Evolutionary conservation across 2,797 vertebrate species (phyloP).

Genomic region (Scyliorhinus canicula): DNA sequence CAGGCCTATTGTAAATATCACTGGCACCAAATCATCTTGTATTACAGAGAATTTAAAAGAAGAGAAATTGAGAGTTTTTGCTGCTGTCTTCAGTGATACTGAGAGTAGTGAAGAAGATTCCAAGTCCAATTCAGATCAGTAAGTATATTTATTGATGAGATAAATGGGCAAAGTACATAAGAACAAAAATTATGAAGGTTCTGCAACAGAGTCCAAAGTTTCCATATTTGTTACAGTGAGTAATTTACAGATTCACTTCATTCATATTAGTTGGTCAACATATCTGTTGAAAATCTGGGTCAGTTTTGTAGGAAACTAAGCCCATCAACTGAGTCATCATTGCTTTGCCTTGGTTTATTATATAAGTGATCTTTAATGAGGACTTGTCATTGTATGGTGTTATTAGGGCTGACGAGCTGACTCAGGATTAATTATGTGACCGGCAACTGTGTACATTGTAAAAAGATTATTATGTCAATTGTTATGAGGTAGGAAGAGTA

Average conservation of each 20-base stretch:
- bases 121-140: background rate
- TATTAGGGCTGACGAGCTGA: background rate
- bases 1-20: background rate
- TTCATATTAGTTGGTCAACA: background rate
- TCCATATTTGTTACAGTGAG: background rate
- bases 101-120: slow-evolving; percentile 1
- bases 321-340: background rate
- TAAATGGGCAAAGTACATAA: background rate
- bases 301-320: background rate
- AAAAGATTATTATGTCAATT: background rate
- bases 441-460: background rate
- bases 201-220: background rate
- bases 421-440: background rate
- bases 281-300: background rate
- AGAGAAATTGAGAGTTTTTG: background rate
- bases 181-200: background rate
- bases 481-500: background rate
- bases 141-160: background rate
- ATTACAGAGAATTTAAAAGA: background rate
- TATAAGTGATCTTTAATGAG: no score
- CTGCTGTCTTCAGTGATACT: background rate
- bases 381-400: background rate
- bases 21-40: background rate
- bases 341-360: background rate
- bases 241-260: background rate